A percentile compares a stretch with the other conserved stretches of the same genome.
phyloP scores from a whole-genome alignment of 2,113 vertebrate genomes.

The Muscicapa adusta region DNA sequence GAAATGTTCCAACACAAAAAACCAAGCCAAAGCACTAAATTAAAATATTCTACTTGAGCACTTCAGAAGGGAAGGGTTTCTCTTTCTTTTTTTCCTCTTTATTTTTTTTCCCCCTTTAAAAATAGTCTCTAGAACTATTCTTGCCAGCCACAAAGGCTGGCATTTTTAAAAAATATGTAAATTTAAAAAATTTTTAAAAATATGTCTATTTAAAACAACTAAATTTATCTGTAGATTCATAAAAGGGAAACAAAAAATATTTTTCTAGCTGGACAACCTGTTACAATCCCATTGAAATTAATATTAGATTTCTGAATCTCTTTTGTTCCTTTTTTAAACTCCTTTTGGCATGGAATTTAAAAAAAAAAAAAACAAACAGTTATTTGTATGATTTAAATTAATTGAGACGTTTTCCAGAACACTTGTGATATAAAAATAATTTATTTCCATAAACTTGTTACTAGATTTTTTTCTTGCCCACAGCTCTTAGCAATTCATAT shows the following conservation, averaged over 20 bases:
- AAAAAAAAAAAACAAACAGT: background rate
- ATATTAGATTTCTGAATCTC: background rate
- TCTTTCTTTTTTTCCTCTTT: background rate
- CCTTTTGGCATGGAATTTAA: background rate
- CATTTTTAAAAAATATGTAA: too few relatives aligned
- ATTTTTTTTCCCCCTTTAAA: fast-evolving
- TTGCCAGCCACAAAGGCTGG: background rate
- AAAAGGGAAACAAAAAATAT: background rate
- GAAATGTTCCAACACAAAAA: background rate
- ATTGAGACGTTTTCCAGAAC: background rate
- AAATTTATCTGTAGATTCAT: background rate
- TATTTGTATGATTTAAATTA: background rate
- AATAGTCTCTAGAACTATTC: background rate
- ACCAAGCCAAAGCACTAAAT: background rate
- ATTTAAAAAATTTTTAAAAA: background rate
- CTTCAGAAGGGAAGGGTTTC: background rate
- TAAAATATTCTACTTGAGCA: background rate
- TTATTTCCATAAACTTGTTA: background rate
- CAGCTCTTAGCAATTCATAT: background rate
- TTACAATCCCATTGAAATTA: background rate
- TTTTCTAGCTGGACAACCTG: background rate
- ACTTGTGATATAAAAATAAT: background rate
- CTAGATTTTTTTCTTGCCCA: background rate
- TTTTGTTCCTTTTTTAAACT: background rate
- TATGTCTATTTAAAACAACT: background rate